Evolutionary conservation across 2,888 invertebrate genomes (phyloP), one percentile per base, ranked within the genome.

Genomic region (Artemia sp.): DNA sequence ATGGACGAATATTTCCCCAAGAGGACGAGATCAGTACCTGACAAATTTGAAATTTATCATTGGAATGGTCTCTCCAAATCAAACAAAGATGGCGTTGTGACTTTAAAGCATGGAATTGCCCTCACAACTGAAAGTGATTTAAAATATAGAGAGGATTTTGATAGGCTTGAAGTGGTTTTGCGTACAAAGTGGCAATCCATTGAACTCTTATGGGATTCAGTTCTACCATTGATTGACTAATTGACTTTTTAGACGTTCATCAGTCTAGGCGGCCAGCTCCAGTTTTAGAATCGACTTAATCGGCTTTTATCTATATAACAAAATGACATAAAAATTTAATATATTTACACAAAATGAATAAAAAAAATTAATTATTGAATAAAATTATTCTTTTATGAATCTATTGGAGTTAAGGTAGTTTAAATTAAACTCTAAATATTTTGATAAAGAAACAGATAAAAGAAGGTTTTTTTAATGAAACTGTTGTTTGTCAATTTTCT

Each of bases 111-210:
- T 73, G 93, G 92, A 1, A 88, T 89, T 66, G 80, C 93, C 73
- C 81, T 91, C 68, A 93, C 94, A 80, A 88, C 90, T 74, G 90
- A 90, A 75, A 83, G 92, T 75, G 88, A 88, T 74, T 88, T 90
- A 67, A 19, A n/a, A 9, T n/a, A 24, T 58, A 85, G 91, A 73
- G 85, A 88, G 75, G 86, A 87, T 75, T 87, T 88, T 12, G 90
- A 92, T 78, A 86, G 89, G 70, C 91, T 94, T 86, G 83, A 92
- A 74, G 91, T 92, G 51, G 92, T 92, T 76, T 83, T 95, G 75
- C 92, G 93, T 80, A 94, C 94, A 70, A 94, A 94, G 80, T 95
- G 94, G 95, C 93, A 93, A 75, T 92, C 88, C 77, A 90, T 95
- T 76, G 94, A 94, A 78, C 85, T 95, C 70, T 87, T 88, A 75